Evolutionary conservation across 2,797 vertebrate species (phyloP), one percentile per base, ranked within the genome.

Genomic region (Pachyuromys duprasi): DNA sequence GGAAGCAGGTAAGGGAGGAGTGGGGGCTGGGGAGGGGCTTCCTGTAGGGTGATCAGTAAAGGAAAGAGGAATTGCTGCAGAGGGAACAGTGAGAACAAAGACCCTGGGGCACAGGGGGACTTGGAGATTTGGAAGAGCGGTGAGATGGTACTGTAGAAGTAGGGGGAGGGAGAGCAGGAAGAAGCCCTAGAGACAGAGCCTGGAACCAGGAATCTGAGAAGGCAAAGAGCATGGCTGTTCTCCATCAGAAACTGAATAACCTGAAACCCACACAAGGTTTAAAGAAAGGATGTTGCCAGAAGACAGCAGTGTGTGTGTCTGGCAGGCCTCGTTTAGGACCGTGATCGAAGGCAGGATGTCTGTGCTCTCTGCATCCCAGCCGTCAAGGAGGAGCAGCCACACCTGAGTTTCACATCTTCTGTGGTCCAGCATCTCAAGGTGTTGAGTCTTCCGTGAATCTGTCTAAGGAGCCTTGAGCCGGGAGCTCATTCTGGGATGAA

Each of bases 81-180:
- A 88, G 45, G 36, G 8, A 79, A 11, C 45, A 92, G 70, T 75
- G 31, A 5, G 39, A 74, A 26, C 42, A n/a, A 91, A 93, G 83
- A 36, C 39, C n/a, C n/a, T 39, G 53, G 22, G 24, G 31, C 26
- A 2, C 6, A 0, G 26, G 36, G 36, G 45, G 39, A 14, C 55
- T 36, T 1, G 5, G 53, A 45, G 53, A 45, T 39, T 17, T 86
- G 17, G 20, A 36, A 39, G 80, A 42, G 18, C 3, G 26, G 22
- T 2, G 49, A 60, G 33, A 82, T 45, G 2, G 20, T 65, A 9
- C 42, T 18, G 1, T 60, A 45, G n/a, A 20, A n/a, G 28, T 31
- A 62, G 33, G 55, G 33, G 80, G 36, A 12, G 22, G 26, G 24
- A 81, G n/a, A 28, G 17, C 13, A 33, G 31, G 2, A 36, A 31